Percentiles rank a stretch among this genome's conserved stretches.
Evolutionary conservation across 2,888 invertebrate genomes (phyloP).

Genomic region (Phyllotreta striolata): DNA sequence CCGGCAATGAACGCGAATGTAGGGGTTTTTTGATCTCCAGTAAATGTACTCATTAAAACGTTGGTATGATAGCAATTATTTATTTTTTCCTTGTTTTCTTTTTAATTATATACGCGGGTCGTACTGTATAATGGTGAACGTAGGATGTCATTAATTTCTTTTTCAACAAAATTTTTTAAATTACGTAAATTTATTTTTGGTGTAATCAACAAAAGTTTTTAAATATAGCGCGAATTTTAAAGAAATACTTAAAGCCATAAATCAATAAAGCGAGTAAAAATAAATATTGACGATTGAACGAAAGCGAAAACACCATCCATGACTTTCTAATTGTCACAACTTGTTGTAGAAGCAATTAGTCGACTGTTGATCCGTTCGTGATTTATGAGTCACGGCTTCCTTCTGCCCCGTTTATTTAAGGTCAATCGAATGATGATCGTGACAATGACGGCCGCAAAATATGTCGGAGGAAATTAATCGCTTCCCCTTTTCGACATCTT

Average conservation of each 20-base stretch:
- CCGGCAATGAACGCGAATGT: slow-evolving; percentile 22
- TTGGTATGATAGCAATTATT: slow-evolving; percentile 34
- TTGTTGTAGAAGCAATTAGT: slow-evolving; percentile 36
- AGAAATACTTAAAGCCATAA: too few species aligned
- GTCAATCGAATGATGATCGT: slow-evolving; percentile 33
- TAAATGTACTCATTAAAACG: slow-evolving; percentile 37
- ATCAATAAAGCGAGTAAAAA: too few species aligned
- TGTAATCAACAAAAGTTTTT: too few species aligned
- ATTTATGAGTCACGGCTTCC: slow-evolving; percentile 29
- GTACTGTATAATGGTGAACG: too few species aligned
- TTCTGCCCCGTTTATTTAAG: slow-evolving; percentile 33
- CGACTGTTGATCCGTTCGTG: slow-evolving; percentile 34
- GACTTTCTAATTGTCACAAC: slow-evolving; percentile 30
- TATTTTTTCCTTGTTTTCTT: slow-evolving; percentile 15
- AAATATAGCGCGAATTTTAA: too few species aligned
- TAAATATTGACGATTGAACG: background rate
- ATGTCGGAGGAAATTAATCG: slow-evolving; percentile 26
- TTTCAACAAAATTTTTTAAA: too few species aligned
- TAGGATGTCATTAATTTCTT: too few species aligned
- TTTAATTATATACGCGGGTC: too few species aligned
- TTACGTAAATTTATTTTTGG: too few species aligned
- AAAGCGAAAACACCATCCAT: slow-evolving; percentile 4
- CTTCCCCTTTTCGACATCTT: slow-evolving; percentile 26
- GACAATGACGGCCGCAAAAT: slow-evolving; percentile 29
- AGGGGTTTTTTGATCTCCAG: slow-evolving; percentile 28